Base-by-base conservation (phyloP, 2,888 invertebrate species). In the Hypselothyrea guttata region DNA sequence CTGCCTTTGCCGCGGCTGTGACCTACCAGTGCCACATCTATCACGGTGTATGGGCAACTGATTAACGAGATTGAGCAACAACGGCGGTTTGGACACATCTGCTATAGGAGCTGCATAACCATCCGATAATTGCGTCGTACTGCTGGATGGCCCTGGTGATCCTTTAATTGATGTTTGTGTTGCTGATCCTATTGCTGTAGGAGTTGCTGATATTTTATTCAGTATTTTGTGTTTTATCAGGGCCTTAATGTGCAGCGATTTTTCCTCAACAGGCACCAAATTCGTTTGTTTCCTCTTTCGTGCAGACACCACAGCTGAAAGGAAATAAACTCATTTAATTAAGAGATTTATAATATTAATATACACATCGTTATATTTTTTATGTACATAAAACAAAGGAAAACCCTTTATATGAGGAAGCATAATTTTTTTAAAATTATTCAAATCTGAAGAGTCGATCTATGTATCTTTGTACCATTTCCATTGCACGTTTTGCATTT, bases 161-260 rank as follows among this genome's bases (percentile, higher is more conserved):
- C 18, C 3, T 18, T 18, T 12, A 27, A 37, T 18, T 27, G 42
- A 31, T 1, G 40, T 11, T 31, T 55, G 30, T 4, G 53, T 16
- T 18, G 56, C 31, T 13, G 40, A 41, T 35, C 42, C 13, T 16
- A 40, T 28, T 44, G 54, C 2, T 4, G 18, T 18, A 4, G 41
- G 4, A n/a, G n/a, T 22, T 1, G 15, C 8, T 9, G 5, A n/a
- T n/a, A 35, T 31, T 48, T 85, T 85, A 46, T 62, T 83, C 4
- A 78, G 54, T 42, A 84, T 76, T 48, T 65, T 64, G 15, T 64
- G 68, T 33, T 84, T 86, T 0, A 78, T 46, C 4, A 86, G 28
- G 1, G 61, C 42, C 42, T 73, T 86, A 1, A 84, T 51, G 2
- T 65, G 61, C 41, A 35, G 4, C 1, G 74, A 54, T 34, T 66